Evolutionary conservation across 1,140 invertebrate genomes (phyloP), one percentile per base, ranked within the genome.

Genomic region (Temnothorax nylanderi): DNA sequence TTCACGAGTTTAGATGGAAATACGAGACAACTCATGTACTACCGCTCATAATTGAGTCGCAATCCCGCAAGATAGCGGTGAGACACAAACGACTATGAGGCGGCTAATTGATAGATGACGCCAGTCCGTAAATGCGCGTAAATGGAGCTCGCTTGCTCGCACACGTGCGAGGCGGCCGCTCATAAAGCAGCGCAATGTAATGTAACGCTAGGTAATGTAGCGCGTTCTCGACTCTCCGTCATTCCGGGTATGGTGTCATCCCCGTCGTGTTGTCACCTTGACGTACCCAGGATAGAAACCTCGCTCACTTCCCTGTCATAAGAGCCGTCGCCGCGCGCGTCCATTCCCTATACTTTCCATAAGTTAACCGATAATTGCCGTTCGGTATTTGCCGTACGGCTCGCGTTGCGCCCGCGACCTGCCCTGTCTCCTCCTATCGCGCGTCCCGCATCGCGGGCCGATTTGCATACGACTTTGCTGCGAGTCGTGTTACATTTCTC

Each of bases 271-370:
- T 44, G 92, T 94, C 93, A 92, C 92, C 92, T 92, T 92, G 92
- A 91, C 92, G 91, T 92, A 92, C 91, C 91, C 90, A 92, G 65
- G 78, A 91, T 88, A 92, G 64, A 69, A 56, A 91, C 91, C 87
- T 88, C 87, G 89, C 91, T 87, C 89, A 90, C 91, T 92, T 92
- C 90, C 90, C 92, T 94, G 88, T 93, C 90, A 93, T 93, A 93
- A 93, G 87, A 84, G 11, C 74, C 41, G 72, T 90, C 88, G 91
- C 91, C 91, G 89, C 80, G 71, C 82, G 69, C 71, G 78, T 32
- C n/a, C 81, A 77, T 91, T 75, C 91, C 88, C 91, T 92, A 87
- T 90, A 92, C 80, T 92, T 92, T 92, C 91, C 91, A 92, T 93
- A 92, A 89, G 91, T 93, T 93, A 91, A 72, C 71, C 89, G 86